These are phyloP conservation scores for Pungitius pungitius DNA, from an alignment of 2,113 vertebrate genomes.

Conservation along the genomic window DNA sequence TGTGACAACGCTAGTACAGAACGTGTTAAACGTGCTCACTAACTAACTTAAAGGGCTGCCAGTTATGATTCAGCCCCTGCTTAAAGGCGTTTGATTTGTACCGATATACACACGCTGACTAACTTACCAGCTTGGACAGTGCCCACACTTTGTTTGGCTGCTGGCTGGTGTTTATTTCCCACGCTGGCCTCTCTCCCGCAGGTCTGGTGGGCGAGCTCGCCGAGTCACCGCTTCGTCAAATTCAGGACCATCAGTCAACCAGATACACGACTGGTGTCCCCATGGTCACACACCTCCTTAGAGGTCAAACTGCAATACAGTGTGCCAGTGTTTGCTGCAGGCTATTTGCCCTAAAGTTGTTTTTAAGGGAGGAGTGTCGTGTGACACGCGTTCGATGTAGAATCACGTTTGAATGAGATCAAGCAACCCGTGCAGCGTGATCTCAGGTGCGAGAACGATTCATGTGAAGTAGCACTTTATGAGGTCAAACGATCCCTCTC, in stretches of 20 bases:
- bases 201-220: slow-evolving; percentile 40
- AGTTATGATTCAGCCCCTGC: slow-evolving; percentile 41
- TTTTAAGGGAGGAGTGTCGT: slow-evolving; percentile 5
- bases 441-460: slow-evolving; percentile 16
- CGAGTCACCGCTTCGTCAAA: slow-evolving; percentile 37
- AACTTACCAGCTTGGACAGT: slow-evolving; percentile 40
- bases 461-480: slow-evolving; percentile 9
- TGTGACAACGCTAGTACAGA: slow-evolving; percentile 27
- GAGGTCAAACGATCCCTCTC: not conserved
- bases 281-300: slow-evolving; percentile 15
- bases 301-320: slow-evolving; percentile 19
- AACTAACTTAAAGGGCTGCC: slow-evolving; percentile 36
- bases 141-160: slow-evolving; percentile 56
- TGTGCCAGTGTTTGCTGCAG: slow-evolving; percentile 4
- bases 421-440: slow-evolving; percentile 10
- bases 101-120: slow-evolving; percentile 46
- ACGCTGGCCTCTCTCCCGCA: slow-evolving; percentile 36
- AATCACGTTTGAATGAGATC: slow-evolving; percentile 16
- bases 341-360: slow-evolving; percentile 5
- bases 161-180: slow-evolving; percentile 60
- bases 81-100: slow-evolving; percentile 51
- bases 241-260: slow-evolving; percentile 27
- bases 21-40: slow-evolving; percentile 47
- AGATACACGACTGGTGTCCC: slow-evolving; percentile 28
- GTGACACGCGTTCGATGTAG: slow-evolving; percentile 6